Evolutionary conservation across 1,140 invertebrate species (phyloP).

Genomic region (Anoplolepis gracilipes): DNA sequence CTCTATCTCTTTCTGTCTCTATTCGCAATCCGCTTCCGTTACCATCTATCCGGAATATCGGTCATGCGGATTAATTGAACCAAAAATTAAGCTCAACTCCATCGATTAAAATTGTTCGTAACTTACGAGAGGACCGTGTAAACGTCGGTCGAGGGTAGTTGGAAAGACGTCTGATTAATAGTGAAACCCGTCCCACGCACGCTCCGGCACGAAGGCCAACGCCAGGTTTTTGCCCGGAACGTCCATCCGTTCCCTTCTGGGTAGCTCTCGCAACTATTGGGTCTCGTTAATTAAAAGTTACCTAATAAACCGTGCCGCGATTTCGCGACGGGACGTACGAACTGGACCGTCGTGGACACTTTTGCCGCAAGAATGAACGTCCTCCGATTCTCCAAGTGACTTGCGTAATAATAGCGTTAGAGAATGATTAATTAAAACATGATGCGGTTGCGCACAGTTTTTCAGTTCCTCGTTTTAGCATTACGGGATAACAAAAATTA

Average conservation of each 20-base stretch:
- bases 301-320: constrained; percentile 62
- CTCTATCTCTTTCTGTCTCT: no score
- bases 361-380: constrained; percentile 13
- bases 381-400: no score
- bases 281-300: constrained; percentile 72
- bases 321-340: constrained; percentile 21
- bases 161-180: constrained; percentile 73
- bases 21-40: background rate
- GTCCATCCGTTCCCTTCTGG: constrained; percentile 65
- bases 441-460: background rate
- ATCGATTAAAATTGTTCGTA: constrained; percentile 70
- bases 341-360: background rate
- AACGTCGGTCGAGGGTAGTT: constrained; percentile 60
- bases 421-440: background rate
- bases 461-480: background rate
- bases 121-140: constrained; percentile 59
- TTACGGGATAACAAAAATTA: background rate
- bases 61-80: constrained; percentile 57
- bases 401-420: constrained; percentile 1
- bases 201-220: constrained; percentile 33
- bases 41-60: constrained; percentile 25
- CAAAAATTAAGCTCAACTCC: constrained; percentile 54
- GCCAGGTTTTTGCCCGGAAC: constrained; percentile 60
- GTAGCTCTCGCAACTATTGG: constrained; percentile 60
- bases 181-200: constrained; percentile 66